Base-by-base conservation (phyloP, 2,113 vertebrate species). In the Ginglymostoma cirratum region DNA sequence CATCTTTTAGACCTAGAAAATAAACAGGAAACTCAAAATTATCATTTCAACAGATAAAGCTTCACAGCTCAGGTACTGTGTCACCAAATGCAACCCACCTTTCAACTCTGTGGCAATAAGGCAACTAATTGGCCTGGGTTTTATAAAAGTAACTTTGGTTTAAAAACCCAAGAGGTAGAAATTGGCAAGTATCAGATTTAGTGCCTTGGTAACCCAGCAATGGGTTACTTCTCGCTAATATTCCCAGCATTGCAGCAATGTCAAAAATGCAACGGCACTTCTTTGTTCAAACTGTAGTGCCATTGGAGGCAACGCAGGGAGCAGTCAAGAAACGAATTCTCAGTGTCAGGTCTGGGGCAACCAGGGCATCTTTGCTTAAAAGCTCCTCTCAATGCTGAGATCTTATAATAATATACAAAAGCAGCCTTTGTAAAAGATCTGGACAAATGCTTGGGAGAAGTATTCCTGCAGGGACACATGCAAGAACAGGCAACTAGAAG, bases 1-100 rank as follows among this genome's bases (percentile, higher is more conserved):
- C 99, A 99, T 98, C 97, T 55, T 98, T 98, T 96, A 98, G 66
- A 85, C 96, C 97, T 98, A 89, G 48, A 93, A 0, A 61, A 0
- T 92, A 30, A 2, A 96, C 96, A 98, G 97, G 0, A 6, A 61
- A 0, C 0, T 95, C 23, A 72, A 70, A 67, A 69, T 3, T 48
- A 30, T 7, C 27, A 61, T 23, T 72, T 23, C 6, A 66, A 5
- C 8, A 17, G 55, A n/a, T n/a, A 21, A 15, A 38, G 30, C 4
- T 14, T 92, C 66, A 19, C 34, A 92, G 7, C 38, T 93, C 34
- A 66, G 61, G 34, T 38, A 0, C 19, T 93, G 34, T 12, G 5
- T 67, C 52, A 92, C n/a, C 55, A 92, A 55, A 92, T 17, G 38
- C 5, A 45, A 45, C 80, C 38, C 38, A 83, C 80, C n/a, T 5